phyloP scores from a whole-genome alignment of 1,140 invertebrate genomes.

The Trachymyrmex septentrionalis region DNA sequence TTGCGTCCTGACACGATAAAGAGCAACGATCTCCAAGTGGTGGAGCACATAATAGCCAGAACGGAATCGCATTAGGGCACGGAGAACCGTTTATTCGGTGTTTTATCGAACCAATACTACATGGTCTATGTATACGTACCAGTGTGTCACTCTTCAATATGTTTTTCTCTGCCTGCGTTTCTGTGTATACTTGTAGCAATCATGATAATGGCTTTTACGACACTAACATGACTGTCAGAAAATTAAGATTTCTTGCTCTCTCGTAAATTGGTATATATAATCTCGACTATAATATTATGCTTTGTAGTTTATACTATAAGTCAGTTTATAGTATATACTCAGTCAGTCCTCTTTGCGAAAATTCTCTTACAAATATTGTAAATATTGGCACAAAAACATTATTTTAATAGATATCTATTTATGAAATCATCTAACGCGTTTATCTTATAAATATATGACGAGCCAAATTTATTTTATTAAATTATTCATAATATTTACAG shows the following conservation, averaged over 20 bases:
- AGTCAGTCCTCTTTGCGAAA: not conserved
- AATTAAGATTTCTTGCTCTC: not conserved
- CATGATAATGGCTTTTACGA: slow-evolving; percentile 11
- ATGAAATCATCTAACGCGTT: not conserved
- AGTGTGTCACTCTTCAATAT: slow-evolving; percentile 21
- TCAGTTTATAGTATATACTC: not conserved
- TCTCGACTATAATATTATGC: not conserved
- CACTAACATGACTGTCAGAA: not conserved
- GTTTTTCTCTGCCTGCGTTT: slow-evolving; percentile 7
- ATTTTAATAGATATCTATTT: not conserved
- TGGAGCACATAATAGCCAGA: slow-evolving; percentile 81
- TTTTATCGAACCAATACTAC: slow-evolving; percentile 79
- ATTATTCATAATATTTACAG: not conserved
- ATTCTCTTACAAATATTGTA: not conserved
- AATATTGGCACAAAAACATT: not conserved
- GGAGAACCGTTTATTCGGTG: slow-evolving; percentile 76
- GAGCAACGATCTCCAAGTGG: slow-evolving; percentile 57
- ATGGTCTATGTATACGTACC: not conserved
- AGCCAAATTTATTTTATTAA: not conserved
- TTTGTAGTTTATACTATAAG: not conserved
- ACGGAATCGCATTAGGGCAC: slow-evolving; percentile 83
- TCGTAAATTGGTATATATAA: not conserved
- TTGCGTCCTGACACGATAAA: slow-evolving; percentile 79
- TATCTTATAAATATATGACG: not conserved
- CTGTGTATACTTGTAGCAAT: slow-evolving; percentile 1